Evolutionary conservation across 35 echinoderm and acorn worm species (phyloP).

Genomic region (Chiridota heheva): DNA sequence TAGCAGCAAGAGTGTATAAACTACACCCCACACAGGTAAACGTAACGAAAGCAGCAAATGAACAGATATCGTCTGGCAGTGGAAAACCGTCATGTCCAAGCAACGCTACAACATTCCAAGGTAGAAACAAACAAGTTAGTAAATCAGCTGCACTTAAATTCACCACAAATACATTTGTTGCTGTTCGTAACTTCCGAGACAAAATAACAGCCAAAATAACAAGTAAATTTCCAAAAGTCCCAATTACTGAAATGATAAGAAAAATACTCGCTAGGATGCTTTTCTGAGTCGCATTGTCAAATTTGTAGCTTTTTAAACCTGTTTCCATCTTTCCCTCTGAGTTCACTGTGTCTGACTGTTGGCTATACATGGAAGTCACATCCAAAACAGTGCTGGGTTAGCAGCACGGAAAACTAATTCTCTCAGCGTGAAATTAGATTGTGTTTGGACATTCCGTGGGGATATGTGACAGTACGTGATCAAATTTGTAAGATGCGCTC

Average conservation of each 20-base stretch:
- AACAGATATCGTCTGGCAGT: conserved; percentile 43
- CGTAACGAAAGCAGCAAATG: conserved; percentile 10
- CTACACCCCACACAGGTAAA: conserved; percentile 49
- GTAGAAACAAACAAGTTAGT: conserved; percentile 28
- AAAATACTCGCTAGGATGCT: conserved; percentile 27
- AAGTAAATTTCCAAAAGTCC: conserved; percentile 47
- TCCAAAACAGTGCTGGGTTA: too few species aligned
- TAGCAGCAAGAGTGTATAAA: conserved; percentile 50
- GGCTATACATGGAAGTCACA: too few species aligned
- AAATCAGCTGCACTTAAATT: conserved; percentile 52
- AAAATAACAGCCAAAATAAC: conserved; percentile 59
- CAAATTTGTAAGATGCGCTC: too few species aligned
- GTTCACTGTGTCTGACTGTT: too few species aligned
- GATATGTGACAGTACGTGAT: too few species aligned
- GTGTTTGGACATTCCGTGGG: too few species aligned
- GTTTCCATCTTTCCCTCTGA: background rate
- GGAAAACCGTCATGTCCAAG: conserved; percentile 7
- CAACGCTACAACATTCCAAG: conserved; percentile 46
- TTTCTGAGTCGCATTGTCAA: conserved; percentile 27
- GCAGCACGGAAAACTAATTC: too few species aligned
- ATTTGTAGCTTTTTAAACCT: background rate
- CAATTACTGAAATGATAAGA: conserved; percentile 16
- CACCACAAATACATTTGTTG: conserved; percentile 67
- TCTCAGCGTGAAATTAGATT: too few species aligned
- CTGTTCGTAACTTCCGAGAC: conserved; percentile 28